phyloP scores from a whole-genome alignment of 2,888 invertebrate species.

The Eueremaeus valkanovi region DNA sequence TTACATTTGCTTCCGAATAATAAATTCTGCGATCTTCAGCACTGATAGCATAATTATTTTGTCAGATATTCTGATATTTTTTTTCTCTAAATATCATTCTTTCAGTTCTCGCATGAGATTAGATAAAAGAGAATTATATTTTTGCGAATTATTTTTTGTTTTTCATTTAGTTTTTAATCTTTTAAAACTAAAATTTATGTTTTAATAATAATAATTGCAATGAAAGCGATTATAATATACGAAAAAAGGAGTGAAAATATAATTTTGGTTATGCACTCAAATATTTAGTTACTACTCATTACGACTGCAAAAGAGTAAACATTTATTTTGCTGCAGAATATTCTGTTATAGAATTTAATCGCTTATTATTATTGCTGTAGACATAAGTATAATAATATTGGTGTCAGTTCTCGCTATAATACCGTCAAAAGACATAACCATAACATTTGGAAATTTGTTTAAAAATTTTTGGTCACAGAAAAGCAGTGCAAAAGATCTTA shows the following conservation, averaged over 20 bases:
- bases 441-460: neutral
- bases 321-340: neutral
- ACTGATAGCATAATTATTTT: too few species aligned
- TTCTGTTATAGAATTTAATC: too few species aligned
- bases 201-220: conserved; percentile 16
- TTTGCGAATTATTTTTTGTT: too few species aligned
- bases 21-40: too few species aligned
- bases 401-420: neutral
- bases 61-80: too few species aligned
- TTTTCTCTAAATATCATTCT: too few species aligned
- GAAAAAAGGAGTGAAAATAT: neutral
- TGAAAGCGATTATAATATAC: neutral
- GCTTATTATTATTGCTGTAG: neutral
- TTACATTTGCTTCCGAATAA: neutral
- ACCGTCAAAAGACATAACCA: neutral
- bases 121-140: too few species aligned
- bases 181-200: neutral
- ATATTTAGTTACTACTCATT: neutral
- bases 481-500: too few species aligned
- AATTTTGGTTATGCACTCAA: neutral
- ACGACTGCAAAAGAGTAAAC: neutral
- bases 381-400: neutral
- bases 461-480: too few species aligned
- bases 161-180: neutral
- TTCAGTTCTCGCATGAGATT: too few species aligned